These are phyloP conservation scores for Micromys minutus DNA, from an alignment of 2,113 vertebrate genomes.

Conservation along the genomic window DNA sequence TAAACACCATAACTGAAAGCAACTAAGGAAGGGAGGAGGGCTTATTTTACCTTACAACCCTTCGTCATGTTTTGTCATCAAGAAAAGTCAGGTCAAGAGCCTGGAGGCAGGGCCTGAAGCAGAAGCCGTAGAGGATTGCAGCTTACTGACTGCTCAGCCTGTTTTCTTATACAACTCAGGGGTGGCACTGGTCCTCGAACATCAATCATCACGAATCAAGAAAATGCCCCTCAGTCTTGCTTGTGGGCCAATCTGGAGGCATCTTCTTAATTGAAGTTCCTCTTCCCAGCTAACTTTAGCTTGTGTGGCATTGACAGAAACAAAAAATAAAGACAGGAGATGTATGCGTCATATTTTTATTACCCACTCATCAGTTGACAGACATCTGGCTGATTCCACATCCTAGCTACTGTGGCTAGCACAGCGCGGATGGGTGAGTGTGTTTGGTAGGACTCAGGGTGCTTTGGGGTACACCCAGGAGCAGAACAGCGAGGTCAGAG, in stretches of 20 bases:
- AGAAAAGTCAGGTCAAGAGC: not conserved
- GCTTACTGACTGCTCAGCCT: not conserved
- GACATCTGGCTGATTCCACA: not conserved
- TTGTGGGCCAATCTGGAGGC: not conserved
- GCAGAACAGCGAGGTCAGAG: not conserved
- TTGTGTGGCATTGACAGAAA: not conserved
- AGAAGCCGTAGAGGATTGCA: not conserved
- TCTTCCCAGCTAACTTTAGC: not conserved
- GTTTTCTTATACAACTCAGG: not conserved
- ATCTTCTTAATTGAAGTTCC: not conserved
- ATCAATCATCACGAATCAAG: not conserved
- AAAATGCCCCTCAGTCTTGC: not conserved
- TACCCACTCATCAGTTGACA: not conserved
- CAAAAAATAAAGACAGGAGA: not conserved
- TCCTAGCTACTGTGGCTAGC: not conserved
- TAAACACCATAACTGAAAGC: not conserved
- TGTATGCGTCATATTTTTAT: not conserved
- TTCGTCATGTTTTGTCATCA: not conserved
- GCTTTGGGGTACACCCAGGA: not conserved
- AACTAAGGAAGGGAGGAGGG: not conserved
- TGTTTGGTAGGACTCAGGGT: not conserved
- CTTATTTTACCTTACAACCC: not conserved
- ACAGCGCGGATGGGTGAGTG: not conserved
- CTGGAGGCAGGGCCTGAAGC: not conserved
- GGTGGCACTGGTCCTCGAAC: not conserved